phyloP scores from a whole-genome alignment of 2,113 vertebrate genomes.

The Pseudorhombus dupliciocellatus region DNA sequence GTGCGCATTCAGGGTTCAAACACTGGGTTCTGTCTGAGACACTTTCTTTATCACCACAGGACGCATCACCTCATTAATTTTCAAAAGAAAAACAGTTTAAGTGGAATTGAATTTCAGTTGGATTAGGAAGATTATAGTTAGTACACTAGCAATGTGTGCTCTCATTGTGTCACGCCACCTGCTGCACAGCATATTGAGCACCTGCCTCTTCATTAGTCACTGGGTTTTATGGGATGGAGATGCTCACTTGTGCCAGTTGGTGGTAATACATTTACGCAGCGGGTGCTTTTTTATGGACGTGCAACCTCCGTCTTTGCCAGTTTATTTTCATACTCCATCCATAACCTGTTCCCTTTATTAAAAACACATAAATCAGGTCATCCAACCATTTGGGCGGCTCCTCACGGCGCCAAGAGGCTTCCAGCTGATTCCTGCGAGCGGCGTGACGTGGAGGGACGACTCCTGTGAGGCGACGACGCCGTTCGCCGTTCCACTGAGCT shows the following conservation, averaged over 20 bases:
- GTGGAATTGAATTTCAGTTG: neutral
- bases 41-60: no score
- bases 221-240: slow-evolving; percentile 5
- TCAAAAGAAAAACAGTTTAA: neutral
- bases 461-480: slow-evolving; percentile 34
- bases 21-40: no score
- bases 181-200: neutral
- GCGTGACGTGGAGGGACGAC: slow-evolving; percentile 28
- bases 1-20: no score
- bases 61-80: neutral
- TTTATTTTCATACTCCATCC: slow-evolving; percentile 14
- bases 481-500: no score
- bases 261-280: slow-evolving; percentile 19
- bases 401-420: slow-evolving; percentile 29
- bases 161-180: slow-evolving; percentile 2
- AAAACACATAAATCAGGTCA: slow-evolving; percentile 32
- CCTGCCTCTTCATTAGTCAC: slow-evolving; percentile 8
- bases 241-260: slow-evolving; percentile 4
- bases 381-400: slow-evolving; percentile 11
- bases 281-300: slow-evolving; percentile 2
- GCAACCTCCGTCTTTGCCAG: neutral
- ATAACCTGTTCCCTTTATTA: slow-evolving; percentile 8
- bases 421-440: slow-evolving; percentile 19
- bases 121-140: neutral
- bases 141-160: neutral